Conservation (phyloP, 1,140 invertebrate species). For the Drosophila willistoni region DNA sequence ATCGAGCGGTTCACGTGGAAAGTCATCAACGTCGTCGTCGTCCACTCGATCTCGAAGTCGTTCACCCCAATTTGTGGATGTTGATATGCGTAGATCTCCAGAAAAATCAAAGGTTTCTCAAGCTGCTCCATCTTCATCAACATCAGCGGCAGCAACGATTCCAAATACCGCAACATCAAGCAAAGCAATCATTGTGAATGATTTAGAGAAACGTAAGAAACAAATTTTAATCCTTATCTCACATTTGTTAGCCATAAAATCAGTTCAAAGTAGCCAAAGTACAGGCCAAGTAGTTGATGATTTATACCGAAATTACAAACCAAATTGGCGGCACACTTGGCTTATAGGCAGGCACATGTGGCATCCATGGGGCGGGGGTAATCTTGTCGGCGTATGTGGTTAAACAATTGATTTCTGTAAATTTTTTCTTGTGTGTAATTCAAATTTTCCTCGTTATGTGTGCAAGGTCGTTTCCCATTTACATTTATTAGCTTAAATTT, state of each 20-base stretch:
- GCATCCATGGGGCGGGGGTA: constrained; percentile 20
- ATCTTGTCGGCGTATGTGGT: constrained; percentile 25
- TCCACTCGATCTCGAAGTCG: constrained; percentile 68
- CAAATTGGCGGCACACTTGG: constrained; percentile 69
- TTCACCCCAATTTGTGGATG: constrained; percentile 62
- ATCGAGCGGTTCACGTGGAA: constrained; percentile 27
- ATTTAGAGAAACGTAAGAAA: constrained; percentile 82
- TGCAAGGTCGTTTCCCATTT: no score
- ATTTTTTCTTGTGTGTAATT: no score
- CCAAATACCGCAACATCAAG: constrained; percentile 24
- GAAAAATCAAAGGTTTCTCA: constrained; percentile 51
- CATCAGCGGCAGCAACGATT: constrained; percentile 3
- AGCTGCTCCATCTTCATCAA: not conserved
- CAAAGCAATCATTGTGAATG: constrained; percentile 44
- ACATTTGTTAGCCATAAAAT: constrained; percentile 68
- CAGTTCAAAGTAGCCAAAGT: constrained; percentile 47
- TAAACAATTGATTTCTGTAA: not conserved
- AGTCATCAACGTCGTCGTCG: constrained; percentile 34
- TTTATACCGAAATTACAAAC: constrained; percentile 67
- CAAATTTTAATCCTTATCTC: constrained; percentile 75
- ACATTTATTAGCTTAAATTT: no score
- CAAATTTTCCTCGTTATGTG: no score
- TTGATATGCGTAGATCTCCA: constrained; percentile 50
- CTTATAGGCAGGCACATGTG: constrained; percentile 31
- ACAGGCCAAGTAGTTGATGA: constrained; percentile 64